phyloP scores from a whole-genome alignment of 1,140 invertebrate genomes.

The Paralvinella palmiformis region DNA sequence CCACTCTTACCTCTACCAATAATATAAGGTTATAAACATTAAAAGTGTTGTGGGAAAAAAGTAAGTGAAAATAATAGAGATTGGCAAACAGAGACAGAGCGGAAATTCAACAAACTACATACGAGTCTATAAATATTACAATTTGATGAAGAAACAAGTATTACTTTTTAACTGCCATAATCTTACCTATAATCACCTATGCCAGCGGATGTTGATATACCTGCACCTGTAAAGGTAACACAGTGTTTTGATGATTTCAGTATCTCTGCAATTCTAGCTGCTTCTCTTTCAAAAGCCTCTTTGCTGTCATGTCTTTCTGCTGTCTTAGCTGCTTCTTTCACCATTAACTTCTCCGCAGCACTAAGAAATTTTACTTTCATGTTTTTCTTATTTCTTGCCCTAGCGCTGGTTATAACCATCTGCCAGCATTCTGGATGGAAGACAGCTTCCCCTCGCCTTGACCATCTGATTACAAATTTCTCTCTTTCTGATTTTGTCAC shows the following conservation, averaged over 20 bases:
- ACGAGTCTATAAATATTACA: background rate
- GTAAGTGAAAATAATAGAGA: background rate
- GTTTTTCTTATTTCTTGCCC: no score
- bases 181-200: constrained; percentile 77
- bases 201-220: constrained; percentile 89
- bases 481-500: no score
- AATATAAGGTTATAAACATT: background rate
- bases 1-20: constrained; percentile 58
- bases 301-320: constrained; percentile 31
- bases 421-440: no score
- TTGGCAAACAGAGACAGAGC: background rate
- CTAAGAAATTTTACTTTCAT: no score
- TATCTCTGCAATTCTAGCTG: constrained; percentile 24
- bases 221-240: constrained; percentile 63
- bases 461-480: no score
- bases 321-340: constrained; percentile 31
- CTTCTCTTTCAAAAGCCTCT: constrained; percentile 22
- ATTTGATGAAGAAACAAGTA: no score
- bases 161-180: no score
- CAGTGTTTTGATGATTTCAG: constrained; percentile 28
- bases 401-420: no score
- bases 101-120: background rate
- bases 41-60: background rate
- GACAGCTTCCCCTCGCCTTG: no score
- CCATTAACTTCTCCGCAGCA: constrained; percentile 27